phyloP scores from a whole-genome alignment of 2,888 invertebrate species.

The Notocelia uddmanniana region DNA sequence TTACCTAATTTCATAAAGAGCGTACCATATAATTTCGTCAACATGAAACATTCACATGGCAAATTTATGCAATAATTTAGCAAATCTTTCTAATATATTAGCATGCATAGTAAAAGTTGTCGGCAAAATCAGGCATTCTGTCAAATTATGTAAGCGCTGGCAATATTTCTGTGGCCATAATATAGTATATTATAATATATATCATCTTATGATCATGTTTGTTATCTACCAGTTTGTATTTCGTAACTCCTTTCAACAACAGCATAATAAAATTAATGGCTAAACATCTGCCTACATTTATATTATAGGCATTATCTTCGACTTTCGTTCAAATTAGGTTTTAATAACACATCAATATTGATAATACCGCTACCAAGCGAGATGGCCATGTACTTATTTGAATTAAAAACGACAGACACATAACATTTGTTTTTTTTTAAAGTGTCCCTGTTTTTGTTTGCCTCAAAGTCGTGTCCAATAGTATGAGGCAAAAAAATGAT shows the following conservation, averaged over 20 bases:
- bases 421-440: no score
- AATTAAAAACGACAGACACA: no score
- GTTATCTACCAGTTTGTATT: neutral
- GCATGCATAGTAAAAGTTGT: neutral
- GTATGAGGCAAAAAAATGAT: no score
- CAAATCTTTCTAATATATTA: neutral
- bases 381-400: no score
- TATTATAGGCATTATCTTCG: no score
- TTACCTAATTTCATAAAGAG: neutral
- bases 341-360: no score
- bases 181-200: no score
- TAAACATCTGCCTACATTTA: no score
- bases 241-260: neutral
- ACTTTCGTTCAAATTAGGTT: no score
- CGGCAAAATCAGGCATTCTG: neutral
- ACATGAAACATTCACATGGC: neutral
- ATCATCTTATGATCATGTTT: neutral
- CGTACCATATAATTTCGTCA: conserved; percentile 1
- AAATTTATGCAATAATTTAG: conserved; percentile 3
- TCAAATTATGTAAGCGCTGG: neutral
- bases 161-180: neutral
- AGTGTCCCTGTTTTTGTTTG: no score
- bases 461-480: no score
- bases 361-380: no score
- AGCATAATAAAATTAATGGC: neutral